These are phyloP conservation scores for Nephrocerus scutellatus DNA, from an alignment of 2,888 invertebrate genomes.

Conservation along the genomic window DNA sequence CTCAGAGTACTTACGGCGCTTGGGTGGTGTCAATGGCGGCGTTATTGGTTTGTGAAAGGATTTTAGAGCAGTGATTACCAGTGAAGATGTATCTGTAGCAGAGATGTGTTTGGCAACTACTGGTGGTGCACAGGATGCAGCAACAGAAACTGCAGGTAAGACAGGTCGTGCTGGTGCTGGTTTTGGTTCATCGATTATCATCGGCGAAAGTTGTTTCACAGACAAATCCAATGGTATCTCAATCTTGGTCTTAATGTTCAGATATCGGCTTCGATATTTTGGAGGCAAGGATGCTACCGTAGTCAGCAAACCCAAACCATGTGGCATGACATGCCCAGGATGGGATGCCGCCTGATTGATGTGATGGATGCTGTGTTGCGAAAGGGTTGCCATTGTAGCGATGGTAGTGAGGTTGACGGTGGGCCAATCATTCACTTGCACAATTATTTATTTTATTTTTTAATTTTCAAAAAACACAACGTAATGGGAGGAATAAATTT, in stretches of 20 bases:
- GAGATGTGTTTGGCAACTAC: not conserved
- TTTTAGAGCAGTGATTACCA: constrained; percentile 4
- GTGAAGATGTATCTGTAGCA: not conserved
- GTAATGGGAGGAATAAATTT: not conserved
- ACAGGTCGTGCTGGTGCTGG: not conserved
- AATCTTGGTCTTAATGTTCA: constrained; percentile 41
- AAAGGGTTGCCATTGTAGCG: constrained; percentile 20
- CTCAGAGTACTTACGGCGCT: constrained; percentile 43
- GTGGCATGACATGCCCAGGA: constrained; percentile 33
- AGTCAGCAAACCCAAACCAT: constrained; percentile 43
- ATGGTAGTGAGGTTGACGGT: not conserved
- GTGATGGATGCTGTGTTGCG: constrained; percentile 15
- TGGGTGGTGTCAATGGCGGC: constrained; percentile 66
- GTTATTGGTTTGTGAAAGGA: constrained; percentile 56
- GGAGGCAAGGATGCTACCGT: constrained; percentile 46
- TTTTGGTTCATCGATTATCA: constrained; percentile 26
- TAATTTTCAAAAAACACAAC: constrained; percentile 6
- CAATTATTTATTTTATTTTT: constrained; percentile 4
- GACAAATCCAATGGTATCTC: constrained; percentile 66
- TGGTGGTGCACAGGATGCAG: constrained; percentile 19
- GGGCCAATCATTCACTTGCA: no score
- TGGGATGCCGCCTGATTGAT: not conserved
- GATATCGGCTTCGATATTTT: constrained; percentile 47
- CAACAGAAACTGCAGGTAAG: constrained; percentile 9
- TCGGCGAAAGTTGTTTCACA: constrained; percentile 50